A percentile compares a stretch with the other conserved stretches of the same genome.
Conservation (phyloP, 2,797 vertebrate species). For the Percopsis omiscomaycus region DNA sequence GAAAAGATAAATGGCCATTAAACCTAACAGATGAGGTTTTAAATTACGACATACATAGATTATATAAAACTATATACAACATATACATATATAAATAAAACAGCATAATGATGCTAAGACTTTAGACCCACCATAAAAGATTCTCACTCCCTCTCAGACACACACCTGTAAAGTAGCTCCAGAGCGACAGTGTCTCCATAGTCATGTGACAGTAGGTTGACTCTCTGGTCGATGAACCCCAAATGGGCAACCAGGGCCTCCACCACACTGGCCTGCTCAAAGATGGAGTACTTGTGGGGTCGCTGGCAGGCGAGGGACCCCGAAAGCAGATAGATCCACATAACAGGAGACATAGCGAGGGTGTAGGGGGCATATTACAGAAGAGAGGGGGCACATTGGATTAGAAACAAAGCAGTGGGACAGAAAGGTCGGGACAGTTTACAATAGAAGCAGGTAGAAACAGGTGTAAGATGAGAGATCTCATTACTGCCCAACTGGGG, state of each 20-base stretch:
- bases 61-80: too few relatives aligned
- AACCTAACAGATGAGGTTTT: too few relatives aligned
- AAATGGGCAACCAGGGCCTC: slow-evolving; percentile 85
- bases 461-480: neutral
- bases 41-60: too few relatives aligned
- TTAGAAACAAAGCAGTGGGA: neutral
- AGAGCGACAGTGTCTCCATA: slow-evolving; percentile 94
- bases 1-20: too few relatives aligned
- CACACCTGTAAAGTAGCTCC: slow-evolving; percentile 91
- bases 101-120: too few relatives aligned
- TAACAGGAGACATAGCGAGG: neutral
- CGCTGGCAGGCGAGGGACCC: slow-evolving; percentile 66
- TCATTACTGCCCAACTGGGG: neutral
- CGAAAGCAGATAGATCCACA: neutral
- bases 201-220: slow-evolving; percentile 91
- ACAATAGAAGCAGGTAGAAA: neutral
- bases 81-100: too few relatives aligned
- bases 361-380: too few relatives aligned
- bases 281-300: slow-evolving; percentile 91
- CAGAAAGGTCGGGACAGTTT: too few relatives aligned
- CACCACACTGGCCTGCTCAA: slow-evolving; percentile 92
- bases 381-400: neutral
- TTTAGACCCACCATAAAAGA: too few relatives aligned
- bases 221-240: slow-evolving; percentile 80
- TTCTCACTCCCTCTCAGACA: too few relatives aligned